Base-by-base conservation (phyloP, 2,797 vertebrate genomes). In the Parauchenoglanis ngamensis region DNA sequence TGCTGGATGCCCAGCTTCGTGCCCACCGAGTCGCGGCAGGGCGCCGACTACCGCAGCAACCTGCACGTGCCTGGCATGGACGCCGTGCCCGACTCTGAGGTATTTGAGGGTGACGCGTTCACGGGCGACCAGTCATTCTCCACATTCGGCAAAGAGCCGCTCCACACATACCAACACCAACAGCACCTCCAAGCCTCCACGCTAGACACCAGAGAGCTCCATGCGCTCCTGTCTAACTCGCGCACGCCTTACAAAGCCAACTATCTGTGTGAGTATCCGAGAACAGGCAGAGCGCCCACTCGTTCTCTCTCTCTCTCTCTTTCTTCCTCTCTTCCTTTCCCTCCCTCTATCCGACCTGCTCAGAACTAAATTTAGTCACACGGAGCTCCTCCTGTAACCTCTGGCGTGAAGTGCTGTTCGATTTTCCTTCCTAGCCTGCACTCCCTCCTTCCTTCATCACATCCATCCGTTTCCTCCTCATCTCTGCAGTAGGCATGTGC, bases 261-360 rank as follows among this genome's bases (percentile, higher is more conserved):
- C 67, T 97, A 96, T 97, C 96, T 98, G 95, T 98, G 98, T 98
- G 97, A 99, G 98, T 98, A 97, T 95, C 91, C 90, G 59, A 85
- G 79, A 68, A 84, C 56, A 68, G 86, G 63, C 79, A 63, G 57
- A 88, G 88, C 90, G 89, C 85, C 79, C 44, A 72, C 75, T 72
- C 79, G 56, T 63, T 87, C 88, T 85, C 86, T 88, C 85, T 85
- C 76, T 46, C 59, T 46, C 21, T 81, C 76, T 17, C 52, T 46
- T 46, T 70, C 23, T 79, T 10, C 8, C 61, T 79, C 59, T 25
- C 46, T 77, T 21, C 52, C 46, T 88, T 56, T 78, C 70, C 70
- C 72, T 80, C 88, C 85, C 86, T 81, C 67, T 87, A 85, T 90
- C 86, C 72, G 87, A 90, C 89, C 87, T 84, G 72, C 88, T 83